These are phyloP conservation scores for Colius striatus DNA, from an alignment of 2,113 vertebrate genomes.

Conservation along the genomic window DNA sequence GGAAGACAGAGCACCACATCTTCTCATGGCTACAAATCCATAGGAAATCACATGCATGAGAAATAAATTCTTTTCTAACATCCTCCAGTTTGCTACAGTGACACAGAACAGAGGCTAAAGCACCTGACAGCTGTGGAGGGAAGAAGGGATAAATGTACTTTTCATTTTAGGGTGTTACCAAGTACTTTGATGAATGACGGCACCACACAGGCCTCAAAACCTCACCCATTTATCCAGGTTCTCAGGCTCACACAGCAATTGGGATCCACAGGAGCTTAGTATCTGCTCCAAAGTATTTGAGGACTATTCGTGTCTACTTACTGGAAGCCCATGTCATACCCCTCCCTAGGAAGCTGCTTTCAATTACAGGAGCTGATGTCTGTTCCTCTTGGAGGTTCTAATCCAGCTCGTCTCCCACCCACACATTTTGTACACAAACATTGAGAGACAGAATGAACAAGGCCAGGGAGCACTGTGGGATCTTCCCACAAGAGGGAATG, in stretches of 20 bases:
- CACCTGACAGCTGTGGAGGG: slow-evolving; percentile 44
- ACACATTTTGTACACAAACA: slow-evolving; percentile 73
- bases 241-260: slow-evolving; percentile 20
- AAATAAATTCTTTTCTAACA: not conserved
- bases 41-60: not conserved
- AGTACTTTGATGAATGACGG: slow-evolving; percentile 35
- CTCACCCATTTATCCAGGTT: slow-evolving; percentile 1
- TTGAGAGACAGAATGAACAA: slow-evolving; percentile 44
- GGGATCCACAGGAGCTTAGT: slow-evolving; percentile 31
- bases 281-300: not conserved
- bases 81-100: not conserved
- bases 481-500: slow-evolving; percentile 74
- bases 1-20: not conserved
- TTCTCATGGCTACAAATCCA: not conserved
- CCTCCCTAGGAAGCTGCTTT: slow-evolving; percentile 74
- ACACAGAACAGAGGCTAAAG: slow-evolving; percentile 23
- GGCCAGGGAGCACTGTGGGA: slow-evolving; percentile 50
- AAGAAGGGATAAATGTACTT: not conserved
- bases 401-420: slow-evolving; percentile 77
- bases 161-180: slow-evolving; percentile 40
- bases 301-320: slow-evolving; percentile 24
- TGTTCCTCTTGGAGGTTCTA: slow-evolving; percentile 73
- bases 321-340: slow-evolving; percentile 27
- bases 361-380: slow-evolving; percentile 77
- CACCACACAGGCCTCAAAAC: not conserved